Evolutionary conservation across 2,113 vertebrate species (phyloP).

Genomic region (Otis tarda): DNA sequence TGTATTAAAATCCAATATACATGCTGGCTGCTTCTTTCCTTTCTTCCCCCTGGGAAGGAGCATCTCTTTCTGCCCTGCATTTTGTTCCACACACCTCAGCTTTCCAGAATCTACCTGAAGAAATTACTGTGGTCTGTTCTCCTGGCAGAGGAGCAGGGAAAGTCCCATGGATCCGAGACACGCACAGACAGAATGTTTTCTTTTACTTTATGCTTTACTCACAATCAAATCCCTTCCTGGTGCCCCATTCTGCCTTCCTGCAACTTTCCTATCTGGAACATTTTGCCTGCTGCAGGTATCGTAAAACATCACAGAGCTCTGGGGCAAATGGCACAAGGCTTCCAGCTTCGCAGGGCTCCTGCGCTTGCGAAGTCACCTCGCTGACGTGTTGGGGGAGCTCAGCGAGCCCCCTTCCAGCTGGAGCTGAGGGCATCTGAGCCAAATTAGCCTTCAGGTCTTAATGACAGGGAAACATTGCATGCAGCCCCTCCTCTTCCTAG

Average conservation of each 20-base stretch:
- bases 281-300: rapidly evolving
- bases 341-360: not conserved
- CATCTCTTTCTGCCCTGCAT: not conserved
- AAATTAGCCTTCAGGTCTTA: not conserved
- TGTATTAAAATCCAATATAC: rapidly evolving
- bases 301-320: not conserved
- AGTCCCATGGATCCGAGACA: not conserved
- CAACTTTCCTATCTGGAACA: not conserved
- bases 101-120: not conserved
- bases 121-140: not conserved
- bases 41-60: not conserved
- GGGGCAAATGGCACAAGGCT: rapidly evolving
- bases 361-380: not conserved
- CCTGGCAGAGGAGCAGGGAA: not conserved
- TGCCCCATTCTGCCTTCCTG: not conserved
- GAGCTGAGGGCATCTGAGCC: not conserved
- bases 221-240: not conserved
- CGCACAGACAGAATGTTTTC: not conserved
- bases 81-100: not conserved
- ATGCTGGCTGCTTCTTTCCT: not conserved
- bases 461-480: not conserved
- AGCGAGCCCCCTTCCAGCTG: not conserved
- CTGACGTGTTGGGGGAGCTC: not conserved
- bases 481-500: not conserved
- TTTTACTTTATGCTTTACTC: not conserved